phyloP scores from a whole-genome alignment of 2,888 invertebrate species.

The Pristionchus entomophagus region DNA sequence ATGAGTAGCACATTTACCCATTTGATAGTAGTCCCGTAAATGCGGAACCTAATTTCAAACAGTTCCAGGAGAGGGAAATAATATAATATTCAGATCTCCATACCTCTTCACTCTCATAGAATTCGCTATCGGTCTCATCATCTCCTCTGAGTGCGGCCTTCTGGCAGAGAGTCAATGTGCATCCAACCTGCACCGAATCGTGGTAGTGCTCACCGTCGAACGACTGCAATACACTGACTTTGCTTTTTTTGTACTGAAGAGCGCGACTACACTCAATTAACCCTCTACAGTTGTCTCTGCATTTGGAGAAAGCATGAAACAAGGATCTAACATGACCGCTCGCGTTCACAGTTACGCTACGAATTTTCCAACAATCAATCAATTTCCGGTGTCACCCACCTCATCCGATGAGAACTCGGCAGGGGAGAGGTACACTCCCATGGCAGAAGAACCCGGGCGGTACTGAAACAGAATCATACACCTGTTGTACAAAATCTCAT shows the following conservation, averaged over 20 bases:
- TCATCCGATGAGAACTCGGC: slow-evolving; percentile 60
- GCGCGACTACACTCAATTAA: too few relatives aligned
- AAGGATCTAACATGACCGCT: background rate
- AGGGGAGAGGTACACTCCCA: slow-evolving; percentile 64
- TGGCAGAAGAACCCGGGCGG: slow-evolving; percentile 58
- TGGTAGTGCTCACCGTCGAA: slow-evolving; percentile 53
- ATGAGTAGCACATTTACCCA: too few relatives aligned
- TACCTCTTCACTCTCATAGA: slow-evolving; percentile 60
- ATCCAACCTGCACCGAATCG: slow-evolving; percentile 66
- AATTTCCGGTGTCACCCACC: slow-evolving; percentile 29
- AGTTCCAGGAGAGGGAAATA: too few relatives aligned
- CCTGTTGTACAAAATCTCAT: too few relatives aligned
- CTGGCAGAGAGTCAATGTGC: slow-evolving; percentile 70
- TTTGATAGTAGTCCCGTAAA: too few relatives aligned
- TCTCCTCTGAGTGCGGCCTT: slow-evolving; percentile 65
- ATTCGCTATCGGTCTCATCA: slow-evolving; percentile 61
- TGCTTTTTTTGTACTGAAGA: background rate
- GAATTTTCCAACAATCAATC: background rate
- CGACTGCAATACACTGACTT: background rate
- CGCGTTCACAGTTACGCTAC: background rate
- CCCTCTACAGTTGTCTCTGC: background rate
- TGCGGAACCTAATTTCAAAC: too few relatives aligned
- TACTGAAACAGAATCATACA: slow-evolving; percentile 12
- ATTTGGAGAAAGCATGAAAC: background rate
- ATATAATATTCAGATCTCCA: too few relatives aligned